Percentiles rank a stretch among this genome's conserved stretches.
phyloP scores from a whole-genome alignment of 1,140 invertebrate species.

The Geopemphigus sp. region DNA sequence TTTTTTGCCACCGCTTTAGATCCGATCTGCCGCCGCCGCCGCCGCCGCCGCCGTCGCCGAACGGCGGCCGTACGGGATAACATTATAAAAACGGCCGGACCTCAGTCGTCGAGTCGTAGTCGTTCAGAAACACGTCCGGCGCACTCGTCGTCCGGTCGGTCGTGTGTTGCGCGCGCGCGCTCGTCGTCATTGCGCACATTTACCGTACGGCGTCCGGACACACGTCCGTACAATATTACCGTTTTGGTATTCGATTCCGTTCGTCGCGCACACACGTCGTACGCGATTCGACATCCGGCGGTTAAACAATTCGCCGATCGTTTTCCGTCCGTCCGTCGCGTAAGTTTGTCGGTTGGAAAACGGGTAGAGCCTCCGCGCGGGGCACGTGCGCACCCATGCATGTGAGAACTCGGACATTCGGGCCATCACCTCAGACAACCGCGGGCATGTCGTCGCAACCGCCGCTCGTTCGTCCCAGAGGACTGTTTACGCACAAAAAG shows the following conservation, averaged over 20 bases:
- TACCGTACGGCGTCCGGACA: too few relatives aligned
- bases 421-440: background rate
- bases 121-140: background rate
- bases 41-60: background rate
- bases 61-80: background rate
- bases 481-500: slow-evolving; percentile 40
- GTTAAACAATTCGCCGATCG: background rate
- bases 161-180: background rate
- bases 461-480: slow-evolving; percentile 16
- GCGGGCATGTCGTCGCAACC: slow-evolving; percentile 33
- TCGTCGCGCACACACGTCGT: too few relatives aligned
- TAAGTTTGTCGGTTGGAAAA: too few relatives aligned
- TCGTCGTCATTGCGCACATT: background rate
- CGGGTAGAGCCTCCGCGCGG: background rate
- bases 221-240: background rate
- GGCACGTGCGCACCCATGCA: background rate
- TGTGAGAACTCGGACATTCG: background rate
- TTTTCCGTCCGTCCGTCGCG: background rate
- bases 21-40: too few relatives aligned
- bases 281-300: background rate
- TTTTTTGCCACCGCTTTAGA: too few relatives aligned
- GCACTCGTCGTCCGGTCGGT: background rate
- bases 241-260: background rate
- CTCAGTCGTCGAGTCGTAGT: background rate
- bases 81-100: slow-evolving; percentile 16